Conservation (phyloP, 2,113 vertebrate genomes). For the Sebastes fasciatus region DNA sequence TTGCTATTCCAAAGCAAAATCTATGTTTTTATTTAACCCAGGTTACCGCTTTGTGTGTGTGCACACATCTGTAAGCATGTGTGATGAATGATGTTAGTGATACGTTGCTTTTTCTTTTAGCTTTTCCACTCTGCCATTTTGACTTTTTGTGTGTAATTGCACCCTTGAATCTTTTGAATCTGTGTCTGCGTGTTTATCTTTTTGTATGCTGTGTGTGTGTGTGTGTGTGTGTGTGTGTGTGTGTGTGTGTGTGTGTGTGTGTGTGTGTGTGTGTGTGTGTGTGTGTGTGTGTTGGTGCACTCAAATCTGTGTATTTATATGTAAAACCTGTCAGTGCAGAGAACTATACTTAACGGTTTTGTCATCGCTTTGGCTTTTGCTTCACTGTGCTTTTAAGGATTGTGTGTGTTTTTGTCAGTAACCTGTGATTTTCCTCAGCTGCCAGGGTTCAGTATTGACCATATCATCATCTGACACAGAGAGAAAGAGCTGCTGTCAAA, state of each 20-base stretch:
- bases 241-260: background rate
- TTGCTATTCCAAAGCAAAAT: background rate
- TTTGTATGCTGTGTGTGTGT: background rate
- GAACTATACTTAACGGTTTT: background rate
- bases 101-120: background rate
- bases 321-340: background rate
- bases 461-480: background rate
- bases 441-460: background rate
- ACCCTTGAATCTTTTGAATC: background rate
- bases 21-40: background rate
- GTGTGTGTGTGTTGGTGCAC: background rate
- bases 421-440: constrained; percentile 24
- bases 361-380: background rate
- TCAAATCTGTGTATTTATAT: background rate
- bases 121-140: background rate
- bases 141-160: background rate
- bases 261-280: background rate
- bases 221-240: background rate
- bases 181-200: background rate
- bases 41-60: background rate
- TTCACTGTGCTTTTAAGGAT: background rate
- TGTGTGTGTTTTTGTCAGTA: constrained; percentile 9
- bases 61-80: background rate
- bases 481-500: constrained; percentile 1
- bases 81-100: background rate